A percentile compares a stretch with the other conserved stretches of the same genome.
phyloP scores from a whole-genome alignment of 2,797 vertebrate genomes.

The Moxostoma hubbsi region DNA sequence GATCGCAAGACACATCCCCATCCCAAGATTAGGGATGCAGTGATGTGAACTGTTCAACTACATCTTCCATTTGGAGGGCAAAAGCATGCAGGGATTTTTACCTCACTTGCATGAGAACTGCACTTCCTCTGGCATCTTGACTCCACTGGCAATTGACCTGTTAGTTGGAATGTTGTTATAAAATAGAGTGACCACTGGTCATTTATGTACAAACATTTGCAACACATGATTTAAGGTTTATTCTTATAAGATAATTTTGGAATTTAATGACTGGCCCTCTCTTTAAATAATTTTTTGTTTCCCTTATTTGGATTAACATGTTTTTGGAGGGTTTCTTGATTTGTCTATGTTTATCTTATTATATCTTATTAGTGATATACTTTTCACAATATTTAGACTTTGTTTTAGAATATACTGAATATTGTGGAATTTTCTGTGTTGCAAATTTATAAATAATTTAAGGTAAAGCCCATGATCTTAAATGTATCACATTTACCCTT shows the following conservation, averaged over 20 bases:
- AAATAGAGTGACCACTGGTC: neutral
- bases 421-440: constrained; percentile 42
- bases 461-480: neutral
- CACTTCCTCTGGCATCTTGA: constrained; percentile 68
- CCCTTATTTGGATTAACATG: too few species aligned
- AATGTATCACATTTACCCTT: constrained; percentile 4
- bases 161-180: constrained; percentile 52
- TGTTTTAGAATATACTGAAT: neutral
- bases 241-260: neutral
- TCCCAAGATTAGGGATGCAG: constrained; percentile 75
- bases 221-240: constrained; percentile 36
- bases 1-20: constrained; percentile 90
- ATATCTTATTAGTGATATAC: neutral
- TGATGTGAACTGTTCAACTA: constrained; percentile 89
- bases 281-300: too few species aligned
- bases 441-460: constrained; percentile 42
- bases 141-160: constrained; percentile 74
- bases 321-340: neutral
- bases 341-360: neutral
- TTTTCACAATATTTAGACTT: constrained; percentile 16
- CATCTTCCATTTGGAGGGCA: constrained; percentile 71
- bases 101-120: constrained; percentile 88
- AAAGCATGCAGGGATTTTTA: constrained; percentile 82
- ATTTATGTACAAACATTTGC: constrained; percentile 35
- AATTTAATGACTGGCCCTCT: neutral